Percentiles rank a stretch among this genome's conserved stretches.
Evolutionary conservation across 30 jellyfish, hydroid and myxozoan genomes (phyloP).

Genomic region (Cassiopea andromeda): DNA sequence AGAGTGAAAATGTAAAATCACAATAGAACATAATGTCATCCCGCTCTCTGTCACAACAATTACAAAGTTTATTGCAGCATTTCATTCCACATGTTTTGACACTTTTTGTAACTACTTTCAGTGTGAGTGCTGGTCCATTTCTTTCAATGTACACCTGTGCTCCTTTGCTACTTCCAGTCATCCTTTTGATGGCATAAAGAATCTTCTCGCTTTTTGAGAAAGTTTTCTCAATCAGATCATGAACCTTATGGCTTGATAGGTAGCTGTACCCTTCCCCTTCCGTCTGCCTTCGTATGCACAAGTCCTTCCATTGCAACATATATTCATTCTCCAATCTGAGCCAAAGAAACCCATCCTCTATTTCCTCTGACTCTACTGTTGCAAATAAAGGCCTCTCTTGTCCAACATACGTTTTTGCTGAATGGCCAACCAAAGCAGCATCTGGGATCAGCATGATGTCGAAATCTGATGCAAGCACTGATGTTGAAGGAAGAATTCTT

Average conservation of each 20-base stretch:
- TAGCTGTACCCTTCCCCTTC: slow-evolving; percentile 54
- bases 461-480: slow-evolving; percentile 62
- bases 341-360: slow-evolving; percentile 48
- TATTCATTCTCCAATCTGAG: slow-evolving; percentile 54
- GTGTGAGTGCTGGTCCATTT: slow-evolving; percentile 50
- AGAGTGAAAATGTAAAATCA: slow-evolving; percentile 45
- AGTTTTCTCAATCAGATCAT: slow-evolving; percentile 1
- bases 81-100: neutral
- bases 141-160: slow-evolving; percentile 13
- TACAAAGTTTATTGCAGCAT: slow-evolving; percentile 23
- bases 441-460: slow-evolving; percentile 76
- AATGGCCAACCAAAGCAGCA: slow-evolving; percentile 34
- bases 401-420: neutral
- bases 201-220: neutral
- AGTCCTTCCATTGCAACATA: slow-evolving; percentile 46
- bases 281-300: slow-evolving; percentile 40
- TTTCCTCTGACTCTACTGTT: slow-evolving; percentile 26
- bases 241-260: slow-evolving; percentile 31
- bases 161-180: neutral
- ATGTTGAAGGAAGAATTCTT: slow-evolving; percentile 58
- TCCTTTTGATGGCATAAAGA: neutral
- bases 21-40: slow-evolving; percentile 18
- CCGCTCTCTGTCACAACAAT: slow-evolving; percentile 2
- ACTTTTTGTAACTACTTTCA: neutral
- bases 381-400: slow-evolving; percentile 35